These are phyloP conservation scores for Falcaria lacertinaria DNA, from an alignment of 2,888 invertebrate genomes.

Conservation along the genomic window DNA sequence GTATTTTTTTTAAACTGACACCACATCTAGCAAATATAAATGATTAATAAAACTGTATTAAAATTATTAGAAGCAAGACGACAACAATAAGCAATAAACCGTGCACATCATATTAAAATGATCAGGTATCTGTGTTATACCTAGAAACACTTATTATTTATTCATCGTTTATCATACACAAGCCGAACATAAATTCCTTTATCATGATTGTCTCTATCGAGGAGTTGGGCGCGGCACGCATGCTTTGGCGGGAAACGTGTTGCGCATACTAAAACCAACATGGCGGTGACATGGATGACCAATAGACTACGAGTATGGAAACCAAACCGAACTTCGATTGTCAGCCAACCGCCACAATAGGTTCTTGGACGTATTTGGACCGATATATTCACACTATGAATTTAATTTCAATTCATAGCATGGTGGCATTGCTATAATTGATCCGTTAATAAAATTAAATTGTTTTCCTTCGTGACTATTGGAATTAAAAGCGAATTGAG, in stretches of 20 bases:
- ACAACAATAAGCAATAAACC: slow-evolving; percentile 4
- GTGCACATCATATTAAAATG: slow-evolving; percentile 13
- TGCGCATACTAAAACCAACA: slow-evolving; percentile 56
- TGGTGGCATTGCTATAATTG: slow-evolving; percentile 23
- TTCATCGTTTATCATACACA: slow-evolving; percentile 56
- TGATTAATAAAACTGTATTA: not conserved
- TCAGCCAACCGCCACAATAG: slow-evolving; percentile 52
- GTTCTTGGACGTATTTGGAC: slow-evolving; percentile 54
- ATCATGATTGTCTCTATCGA: slow-evolving; percentile 74
- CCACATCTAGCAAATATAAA: not conserved
- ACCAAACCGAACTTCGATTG: slow-evolving; percentile 46
- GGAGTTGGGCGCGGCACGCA: slow-evolving; percentile 65
- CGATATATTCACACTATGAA: slow-evolving; percentile 24
- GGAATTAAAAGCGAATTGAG: too few relatives aligned
- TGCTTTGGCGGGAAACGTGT: slow-evolving; percentile 65
- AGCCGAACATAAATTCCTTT: slow-evolving; percentile 67
- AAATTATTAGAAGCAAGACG: not conserved
- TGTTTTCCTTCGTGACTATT: too few relatives aligned
- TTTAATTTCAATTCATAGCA: slow-evolving; percentile 34
- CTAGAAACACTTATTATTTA: slow-evolving; percentile 52
- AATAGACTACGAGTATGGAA: slow-evolving; percentile 46
- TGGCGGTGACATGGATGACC: slow-evolving; percentile 48
- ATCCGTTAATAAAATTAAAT: slow-evolving; percentile 24
- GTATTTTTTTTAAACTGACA: not conserved
- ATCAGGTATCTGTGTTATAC: slow-evolving; percentile 27